Evolutionary conservation across 2,113 vertebrate genomes (phyloP).

Genomic region (Tursiops truncatus): DNA sequence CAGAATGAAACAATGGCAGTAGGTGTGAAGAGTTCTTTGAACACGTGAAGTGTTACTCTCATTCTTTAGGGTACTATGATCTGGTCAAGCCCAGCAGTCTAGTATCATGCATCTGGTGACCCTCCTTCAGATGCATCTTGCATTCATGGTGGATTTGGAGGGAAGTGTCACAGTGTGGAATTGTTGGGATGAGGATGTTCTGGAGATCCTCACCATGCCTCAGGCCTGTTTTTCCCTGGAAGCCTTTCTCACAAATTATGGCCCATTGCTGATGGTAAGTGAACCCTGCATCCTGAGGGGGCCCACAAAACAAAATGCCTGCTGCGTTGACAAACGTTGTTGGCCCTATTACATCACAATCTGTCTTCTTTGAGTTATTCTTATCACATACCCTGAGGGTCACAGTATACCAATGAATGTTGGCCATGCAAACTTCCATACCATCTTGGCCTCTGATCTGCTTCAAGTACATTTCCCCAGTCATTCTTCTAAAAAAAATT

Average conservation of each 20-base stretch:
- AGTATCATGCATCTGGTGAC: no score
- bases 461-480: not conserved
- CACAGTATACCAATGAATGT: not conserved
- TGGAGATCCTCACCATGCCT: no score
- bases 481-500: not conserved
- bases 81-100: no score
- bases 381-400: not conserved
- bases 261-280: constrained; percentile 27
- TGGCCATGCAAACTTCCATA: not conserved
- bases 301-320: not conserved
- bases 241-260: not conserved
- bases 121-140: no score
- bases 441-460: not conserved
- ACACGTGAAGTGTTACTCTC: no score
- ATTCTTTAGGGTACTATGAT: no score
- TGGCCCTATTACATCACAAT: not conserved
- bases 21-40: no score
- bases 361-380: not conserved
- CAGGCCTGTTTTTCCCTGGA: no score
- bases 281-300: not conserved
- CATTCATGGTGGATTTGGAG: no score
- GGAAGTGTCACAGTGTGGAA: no score
- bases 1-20: no score
- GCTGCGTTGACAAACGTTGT: accelerated
- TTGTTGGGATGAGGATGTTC: no score